These are phyloP conservation scores for Lasaia peninsularis DNA, from an alignment of 1,140 invertebrate genomes.

Conservation along the genomic window DNA sequence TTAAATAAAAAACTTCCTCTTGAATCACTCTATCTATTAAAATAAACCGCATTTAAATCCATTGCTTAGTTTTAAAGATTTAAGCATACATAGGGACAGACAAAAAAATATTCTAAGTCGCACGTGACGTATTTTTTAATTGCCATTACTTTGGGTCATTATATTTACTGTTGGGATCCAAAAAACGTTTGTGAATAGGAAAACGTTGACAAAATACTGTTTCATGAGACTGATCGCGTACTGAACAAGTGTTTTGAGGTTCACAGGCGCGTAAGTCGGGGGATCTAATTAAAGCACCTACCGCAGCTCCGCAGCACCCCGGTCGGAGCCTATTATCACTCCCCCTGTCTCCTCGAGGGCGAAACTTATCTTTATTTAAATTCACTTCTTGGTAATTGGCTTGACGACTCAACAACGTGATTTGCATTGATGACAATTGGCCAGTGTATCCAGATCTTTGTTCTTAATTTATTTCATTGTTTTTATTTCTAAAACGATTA, in stretches of 20 bases:
- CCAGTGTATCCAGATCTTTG: slow-evolving; percentile 51
- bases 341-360: slow-evolving; percentile 73
- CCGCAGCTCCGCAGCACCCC: slow-evolving; percentile 53
- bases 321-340: slow-evolving; percentile 69
- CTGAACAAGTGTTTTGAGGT: slow-evolving; percentile 72
- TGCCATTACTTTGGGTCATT: no score
- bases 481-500: slow-evolving; percentile 43
- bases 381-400: slow-evolving; percentile 76
- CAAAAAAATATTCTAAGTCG: no score
- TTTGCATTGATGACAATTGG: slow-evolving; percentile 76
- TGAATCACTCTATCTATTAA: no score
- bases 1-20: no score
- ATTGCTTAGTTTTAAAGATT: no score
- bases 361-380: slow-evolving; percentile 78
- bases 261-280: slow-evolving; percentile 67
- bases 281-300: slow-evolving; percentile 74
- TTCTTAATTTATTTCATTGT: slow-evolving; percentile 60
- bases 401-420: slow-evolving; percentile 76
- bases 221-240: slow-evolving; percentile 67
- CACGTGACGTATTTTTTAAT: no score
- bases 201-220: slow-evolving; percentile 57
- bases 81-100: no score
- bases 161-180: no score
- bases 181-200: no score
- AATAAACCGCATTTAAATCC: no score